Conservation (phyloP, 2,888 invertebrate genomes). For the Hyles lineata region DNA sequence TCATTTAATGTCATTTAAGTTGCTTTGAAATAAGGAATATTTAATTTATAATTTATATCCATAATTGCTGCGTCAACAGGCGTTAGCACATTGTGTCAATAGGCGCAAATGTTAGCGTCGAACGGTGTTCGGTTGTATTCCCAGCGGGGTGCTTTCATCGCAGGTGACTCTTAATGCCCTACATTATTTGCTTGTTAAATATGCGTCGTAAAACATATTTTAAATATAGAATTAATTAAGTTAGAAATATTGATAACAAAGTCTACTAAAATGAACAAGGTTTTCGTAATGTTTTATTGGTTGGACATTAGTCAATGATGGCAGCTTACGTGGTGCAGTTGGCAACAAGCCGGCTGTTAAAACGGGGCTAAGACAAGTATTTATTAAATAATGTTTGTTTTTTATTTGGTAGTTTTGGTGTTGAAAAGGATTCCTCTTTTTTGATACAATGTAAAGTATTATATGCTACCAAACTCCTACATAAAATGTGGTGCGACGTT, state of each 20-base stretch:
- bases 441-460: too few relatives aligned
- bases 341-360: too few relatives aligned
- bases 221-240: slow-evolving; percentile 2
- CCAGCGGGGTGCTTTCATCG: slow-evolving; percentile 17
- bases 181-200: background rate
- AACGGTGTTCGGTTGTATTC: background rate
- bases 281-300: too few relatives aligned
- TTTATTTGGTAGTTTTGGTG: too few relatives aligned
- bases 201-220: background rate
- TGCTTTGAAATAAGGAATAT: background rate
- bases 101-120: slow-evolving; percentile 5
- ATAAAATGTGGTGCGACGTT: too few relatives aligned
- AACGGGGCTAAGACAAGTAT: too few relatives aligned
- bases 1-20: background rate
- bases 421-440: too few relatives aligned
- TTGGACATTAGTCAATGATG: too few relatives aligned
- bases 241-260: background rate
- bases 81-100: background rate
- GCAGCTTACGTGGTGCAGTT: too few relatives aligned
- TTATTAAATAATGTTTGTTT: too few relatives aligned
- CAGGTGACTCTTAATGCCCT: slow-evolving; percentile 11
- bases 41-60: background rate
- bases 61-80: background rate
- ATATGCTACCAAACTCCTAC: too few relatives aligned
- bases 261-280: background rate